Evolutionary conservation across 2,888 invertebrate genomes (phyloP), one percentile per base, ranked within the genome.

Genomic region (Phengaris arion): DNA sequence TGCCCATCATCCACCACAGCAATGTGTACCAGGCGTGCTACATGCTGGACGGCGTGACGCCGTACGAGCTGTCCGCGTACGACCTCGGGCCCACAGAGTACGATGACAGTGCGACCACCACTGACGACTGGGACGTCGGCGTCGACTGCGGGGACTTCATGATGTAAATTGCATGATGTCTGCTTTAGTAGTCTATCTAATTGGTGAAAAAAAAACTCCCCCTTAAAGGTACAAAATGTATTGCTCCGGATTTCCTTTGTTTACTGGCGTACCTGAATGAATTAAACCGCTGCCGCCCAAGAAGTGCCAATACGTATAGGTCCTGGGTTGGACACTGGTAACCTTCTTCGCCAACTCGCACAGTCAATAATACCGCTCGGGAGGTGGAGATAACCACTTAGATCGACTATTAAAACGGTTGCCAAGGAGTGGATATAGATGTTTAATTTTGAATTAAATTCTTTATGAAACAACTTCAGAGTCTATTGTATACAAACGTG

Each of bases 111-210:
- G 91, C 86, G 22, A 87, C 88, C 72, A 88, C 94, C 0, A 94
- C 94, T 1, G 95, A 96, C 81, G 96, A 96, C 81, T 96, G 95
- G 91, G 96, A 96, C 85, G 94, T 95, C 78, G 95, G 96, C 68
- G 95, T 96, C 78, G 96, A 96, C 85, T 96, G 96, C 84, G 96
- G 96, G 0, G 96, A 96, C 82, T 95, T 96, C 84, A 95, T 95
- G 94, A 95, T 95, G 94, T 95, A 95, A 86, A 82, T 75, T 68
- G 54, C 22, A 45, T 51, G 68, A 35, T 57, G 70, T 46, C 13
- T 15, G 51, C 51, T 51, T 70, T 48, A 48, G 64, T 64, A 45
- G 13, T 12, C 64, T 45, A 64, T 45, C 64, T 45, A 35, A 35
- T 12, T 12, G 6, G 35, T 35, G 6, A 64, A 10, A 35, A 46